Percentiles rank a stretch among this genome's conserved stretches.
Evolutionary conservation across 2,113 vertebrate genomes (phyloP).

Genomic region (Morone chrysops): DNA sequence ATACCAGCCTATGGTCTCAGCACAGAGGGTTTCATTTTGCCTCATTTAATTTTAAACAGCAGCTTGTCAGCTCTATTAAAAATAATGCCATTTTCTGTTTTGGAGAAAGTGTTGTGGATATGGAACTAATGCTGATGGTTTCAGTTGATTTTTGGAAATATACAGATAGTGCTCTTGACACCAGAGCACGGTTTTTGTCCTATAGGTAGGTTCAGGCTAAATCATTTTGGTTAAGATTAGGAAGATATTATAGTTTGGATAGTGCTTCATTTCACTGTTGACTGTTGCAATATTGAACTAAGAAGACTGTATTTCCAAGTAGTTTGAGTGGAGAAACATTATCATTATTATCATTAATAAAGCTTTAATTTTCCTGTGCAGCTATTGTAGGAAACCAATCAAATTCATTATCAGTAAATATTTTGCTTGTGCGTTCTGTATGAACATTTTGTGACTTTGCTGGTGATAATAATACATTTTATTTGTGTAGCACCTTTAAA

Average conservation of each 20-base stretch:
- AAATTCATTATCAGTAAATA: no score
- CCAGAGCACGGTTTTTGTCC: background rate
- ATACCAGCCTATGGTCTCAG: slow-evolving; percentile 9
- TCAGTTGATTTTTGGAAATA: background rate
- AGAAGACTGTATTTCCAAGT: background rate
- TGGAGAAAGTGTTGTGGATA: background rate
- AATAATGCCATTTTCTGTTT: background rate
- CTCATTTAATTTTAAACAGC: slow-evolving; percentile 17
- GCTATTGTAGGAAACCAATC: no score
- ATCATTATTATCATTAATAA: no score
- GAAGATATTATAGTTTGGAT: no score
- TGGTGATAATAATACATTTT: no score
- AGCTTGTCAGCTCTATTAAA: background rate
- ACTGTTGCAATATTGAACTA: no score
- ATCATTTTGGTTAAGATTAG: background rate
- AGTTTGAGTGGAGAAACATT: background rate
- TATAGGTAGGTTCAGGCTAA: background rate
- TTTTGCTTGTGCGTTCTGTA: no score
- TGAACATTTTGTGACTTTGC: no score
- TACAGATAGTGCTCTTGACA: background rate
- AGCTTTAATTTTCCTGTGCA: no score
- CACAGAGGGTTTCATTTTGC: slow-evolving; percentile 6
- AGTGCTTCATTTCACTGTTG: background rate
- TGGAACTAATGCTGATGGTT: background rate
- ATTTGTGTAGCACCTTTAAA: no score